phyloP scores from a whole-genome alignment of 2,797 vertebrate species.

The Erethizon dorsatum region DNA sequence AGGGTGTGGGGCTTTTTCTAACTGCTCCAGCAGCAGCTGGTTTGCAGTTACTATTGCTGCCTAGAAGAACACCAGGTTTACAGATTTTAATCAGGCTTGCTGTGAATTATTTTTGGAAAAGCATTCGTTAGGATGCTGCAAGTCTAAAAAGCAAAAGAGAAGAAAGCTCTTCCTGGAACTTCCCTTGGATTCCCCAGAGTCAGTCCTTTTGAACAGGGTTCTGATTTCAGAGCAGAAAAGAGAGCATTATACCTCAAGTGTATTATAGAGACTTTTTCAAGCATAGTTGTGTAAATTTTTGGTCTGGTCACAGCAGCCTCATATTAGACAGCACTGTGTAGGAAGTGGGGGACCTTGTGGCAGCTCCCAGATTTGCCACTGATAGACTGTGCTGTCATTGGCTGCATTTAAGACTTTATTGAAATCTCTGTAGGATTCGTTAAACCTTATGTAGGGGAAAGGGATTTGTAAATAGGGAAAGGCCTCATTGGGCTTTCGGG shows the following conservation, averaged over 20 bases:
- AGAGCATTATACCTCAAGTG: not conserved
- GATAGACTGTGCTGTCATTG: not conserved
- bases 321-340: not conserved
- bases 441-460: not conserved
- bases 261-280: slow-evolving; percentile 43
- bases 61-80: not conserved
- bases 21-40: not conserved
- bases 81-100: slow-evolving; percentile 9
- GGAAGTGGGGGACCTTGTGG: not conserved
- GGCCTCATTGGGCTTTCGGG: not conserved
- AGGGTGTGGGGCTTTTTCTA: slow-evolving; percentile 8
- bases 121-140: not conserved
- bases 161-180: slow-evolving; percentile 31
- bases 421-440: not conserved
- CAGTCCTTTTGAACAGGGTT: not conserved
- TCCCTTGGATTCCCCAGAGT: not conserved
- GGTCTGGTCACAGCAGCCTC: not conserved
- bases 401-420: slow-evolving; percentile 19
- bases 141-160: not conserved
- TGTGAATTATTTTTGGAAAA: slow-evolving; percentile 44
- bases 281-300: not conserved
- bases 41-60: not conserved
- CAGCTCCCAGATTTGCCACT: not conserved
- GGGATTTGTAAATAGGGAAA: not conserved
- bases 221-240: slow-evolving; percentile 13